Conservation (phyloP, 2,888 invertebrate species). For the Drosophila tripunctata region DNA sequence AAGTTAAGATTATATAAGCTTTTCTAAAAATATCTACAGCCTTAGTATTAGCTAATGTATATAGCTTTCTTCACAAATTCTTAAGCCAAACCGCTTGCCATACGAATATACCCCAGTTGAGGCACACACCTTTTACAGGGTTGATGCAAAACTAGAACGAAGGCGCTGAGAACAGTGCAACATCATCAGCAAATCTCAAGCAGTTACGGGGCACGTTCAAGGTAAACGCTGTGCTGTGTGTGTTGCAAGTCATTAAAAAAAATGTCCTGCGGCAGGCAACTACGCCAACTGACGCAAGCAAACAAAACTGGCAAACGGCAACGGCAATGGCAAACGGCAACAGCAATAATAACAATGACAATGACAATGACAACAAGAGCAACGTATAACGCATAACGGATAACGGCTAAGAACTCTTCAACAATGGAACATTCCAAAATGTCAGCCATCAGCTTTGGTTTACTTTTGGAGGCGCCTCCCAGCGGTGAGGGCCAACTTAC, state of each 20-base stretch:
- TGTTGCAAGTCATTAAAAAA: conserved; percentile 75
- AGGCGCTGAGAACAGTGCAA: background rate
- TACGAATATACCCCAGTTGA: background rate
- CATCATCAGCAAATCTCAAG: conserved; percentile 58
- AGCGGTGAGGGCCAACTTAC: conserved; percentile 85
- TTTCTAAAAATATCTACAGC: too few species aligned
- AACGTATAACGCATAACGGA: conserved; percentile 4
- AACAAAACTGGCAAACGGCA: conserved; percentile 38
- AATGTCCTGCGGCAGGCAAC: conserved; percentile 62
- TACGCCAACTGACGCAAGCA: conserved; percentile 38
- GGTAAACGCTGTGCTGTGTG: conserved; percentile 63
- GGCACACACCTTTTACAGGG: background rate
- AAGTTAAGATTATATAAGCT: too few species aligned
- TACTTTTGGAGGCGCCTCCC: conserved; percentile 14
- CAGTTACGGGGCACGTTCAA: conserved; percentile 43
- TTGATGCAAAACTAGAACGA: conserved; percentile 14
- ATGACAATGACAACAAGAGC: conserved; percentile 5
- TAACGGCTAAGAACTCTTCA: conserved; percentile 53
- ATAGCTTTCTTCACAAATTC: too few species aligned
- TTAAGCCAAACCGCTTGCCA: too few species aligned
- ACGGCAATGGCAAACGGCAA: conserved; percentile 32
- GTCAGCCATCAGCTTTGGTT: conserved; percentile 23
- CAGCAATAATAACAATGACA: conserved; percentile 32
- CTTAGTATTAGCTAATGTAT: too few species aligned
- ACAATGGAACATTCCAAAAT: conserved; percentile 61